Base-by-base conservation (phyloP, 2,113 vertebrate genomes). In the Semicossyphus pulcher region DNA sequence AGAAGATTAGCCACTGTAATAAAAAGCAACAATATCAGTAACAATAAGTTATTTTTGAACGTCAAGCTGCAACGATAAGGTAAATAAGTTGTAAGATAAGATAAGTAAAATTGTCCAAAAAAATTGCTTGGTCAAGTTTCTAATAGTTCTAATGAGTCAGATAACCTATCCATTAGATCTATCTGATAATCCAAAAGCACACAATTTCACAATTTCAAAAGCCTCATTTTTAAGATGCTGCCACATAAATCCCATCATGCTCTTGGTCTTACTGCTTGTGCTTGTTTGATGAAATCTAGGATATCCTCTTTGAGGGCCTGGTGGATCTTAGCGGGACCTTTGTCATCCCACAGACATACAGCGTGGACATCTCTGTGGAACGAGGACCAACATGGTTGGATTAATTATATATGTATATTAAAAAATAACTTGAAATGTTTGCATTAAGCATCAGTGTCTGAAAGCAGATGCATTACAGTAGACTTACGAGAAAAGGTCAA, bases 291-390 rank as follows among this genome's bases (percentile, higher is more conserved):
- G 92, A 99, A 99, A 81, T 99, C 98, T 91, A 99, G 93, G 79
- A 99, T 99, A 89, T 99, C 97, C 91, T 99, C 98, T 93, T 99
- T 99, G 83, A 99, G 94, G 88, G 98, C 98, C 90, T 99, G 98
- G 89, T 99, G 97, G 90, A 99, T 98, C 95, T 99, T 99, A 63
- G 97, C 97, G 56, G 98, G 97, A 79, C 98, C 98, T 95, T 99
- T 99, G 91, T 99, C 98, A 87, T 99, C 98, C 98, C 98, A 99
- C 48, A 99, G 93, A 88, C 98, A 99, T 63, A 99, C 98, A 62
- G 97, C 97, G 84, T 99, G 98, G 69, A 99, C 98, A 73, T 99
- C 98, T 88, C 98, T 99, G 87, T 53, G 59, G 92, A 87, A 80
- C 57, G 7, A 26, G 4, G 8, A 26, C 10, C 37, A 44, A 60